These are phyloP conservation scores for Tetheella fluctuosa DNA, from an alignment of 2,888 invertebrate genomes.

Conservation along the genomic window DNA sequence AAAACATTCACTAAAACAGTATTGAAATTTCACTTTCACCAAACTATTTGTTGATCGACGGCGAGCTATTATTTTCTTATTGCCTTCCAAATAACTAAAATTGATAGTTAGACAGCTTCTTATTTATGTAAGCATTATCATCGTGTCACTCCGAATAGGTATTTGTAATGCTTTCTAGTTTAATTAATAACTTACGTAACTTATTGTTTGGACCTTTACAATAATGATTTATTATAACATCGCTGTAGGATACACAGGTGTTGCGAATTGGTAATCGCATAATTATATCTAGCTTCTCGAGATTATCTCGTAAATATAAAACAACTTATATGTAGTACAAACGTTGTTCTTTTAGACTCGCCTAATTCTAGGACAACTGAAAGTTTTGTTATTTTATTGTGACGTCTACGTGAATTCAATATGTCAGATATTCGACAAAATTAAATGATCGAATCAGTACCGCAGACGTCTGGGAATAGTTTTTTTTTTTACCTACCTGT, in stretches of 20 bases:
- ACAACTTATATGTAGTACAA: too few relatives aligned
- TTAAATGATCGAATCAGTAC: not conserved
- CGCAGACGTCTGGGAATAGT: conserved; percentile 39
- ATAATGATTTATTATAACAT: conserved; percentile 6
- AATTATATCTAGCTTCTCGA: conserved; percentile 9
- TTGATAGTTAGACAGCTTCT: conserved; percentile 57
- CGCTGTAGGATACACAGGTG: not conserved
- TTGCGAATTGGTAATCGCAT: conserved; percentile 8
- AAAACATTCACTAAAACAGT: conserved; percentile 64
- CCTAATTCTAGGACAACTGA: not conserved
- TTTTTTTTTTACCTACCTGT: conserved; percentile 30
- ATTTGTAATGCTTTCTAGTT: conserved; percentile 61
- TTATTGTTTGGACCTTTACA: conserved; percentile 36
- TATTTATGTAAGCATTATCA: conserved; percentile 70
- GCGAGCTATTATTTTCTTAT: conserved; percentile 53
- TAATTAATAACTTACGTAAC: conserved; percentile 58
- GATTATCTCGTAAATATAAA: not conserved
- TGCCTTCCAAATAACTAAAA: conserved; percentile 60
- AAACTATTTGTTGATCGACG: conserved; percentile 58
- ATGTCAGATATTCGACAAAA: not conserved
- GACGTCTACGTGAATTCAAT: not conserved
- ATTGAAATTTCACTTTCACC: conserved; percentile 78
- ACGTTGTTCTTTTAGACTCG: too few relatives aligned
- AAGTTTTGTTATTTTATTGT: not conserved
- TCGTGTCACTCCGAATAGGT: conserved; percentile 48